Evolutionary conservation across 2,113 vertebrate genomes (phyloP), one percentile per base, ranked within the genome.

Genomic region (Mionectes macconnelli): DNA sequence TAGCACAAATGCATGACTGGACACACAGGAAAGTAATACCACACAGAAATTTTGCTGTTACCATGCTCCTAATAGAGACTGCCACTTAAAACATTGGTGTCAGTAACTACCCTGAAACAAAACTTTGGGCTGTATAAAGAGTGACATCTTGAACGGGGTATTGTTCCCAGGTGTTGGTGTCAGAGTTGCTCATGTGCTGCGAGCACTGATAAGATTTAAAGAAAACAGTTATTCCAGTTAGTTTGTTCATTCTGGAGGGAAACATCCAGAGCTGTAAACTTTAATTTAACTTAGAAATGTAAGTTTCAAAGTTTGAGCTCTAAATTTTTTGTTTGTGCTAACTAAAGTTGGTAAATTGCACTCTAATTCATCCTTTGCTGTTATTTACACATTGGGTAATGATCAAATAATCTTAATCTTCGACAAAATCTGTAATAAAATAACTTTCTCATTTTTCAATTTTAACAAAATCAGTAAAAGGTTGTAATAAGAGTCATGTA

Each of bases 21-120:
- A 42, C 7, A 28, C n/a, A 23, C 0, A 2, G 14, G 12, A 63
- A 60, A 67, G 14, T 8, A 52, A 35, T 62, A 27, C 5, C 2
- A 2, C 9, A 40, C 9, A 39, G 28, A 63, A 59, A 33, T 47
- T 37, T 87, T 77, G 15, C 12, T 3, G 1, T 68, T 89, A 16
- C 8, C 20, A 27, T 55, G 20, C 11, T 76, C 22, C 11, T 80
- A 31, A 49, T 8, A 81, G 59, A 81, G 27, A 47, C 12, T 49
- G 10, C 35, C 35, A 78, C 18, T 31, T 73, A 66, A 87, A 69
- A 52, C 10, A 2, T 23, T 76, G 0, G 0, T 64, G 18, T 15
- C 35, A 28, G 39, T 63, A 72, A 45, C 49, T 59, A 68, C 4
- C 3, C 21, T 15, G 53, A 80, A 47, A 24, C 4, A 55, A 90